Evolutionary conservation across 37 sponge, comb jelly and placozoan genomes (phyloP).

Genomic region (Agelas oroides): DNA sequence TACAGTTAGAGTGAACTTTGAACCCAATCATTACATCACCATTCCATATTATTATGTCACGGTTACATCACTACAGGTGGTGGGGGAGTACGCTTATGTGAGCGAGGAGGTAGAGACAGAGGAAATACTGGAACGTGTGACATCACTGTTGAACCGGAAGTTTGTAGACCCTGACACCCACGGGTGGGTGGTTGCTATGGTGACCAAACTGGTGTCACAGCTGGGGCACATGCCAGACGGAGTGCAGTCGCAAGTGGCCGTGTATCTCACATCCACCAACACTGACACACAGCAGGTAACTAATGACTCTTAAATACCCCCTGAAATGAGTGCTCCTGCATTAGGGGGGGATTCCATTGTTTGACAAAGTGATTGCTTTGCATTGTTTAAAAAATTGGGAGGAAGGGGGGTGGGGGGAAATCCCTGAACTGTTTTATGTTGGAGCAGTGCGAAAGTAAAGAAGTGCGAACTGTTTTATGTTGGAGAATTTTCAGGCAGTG

Average conservation of each 20-base stretch:
- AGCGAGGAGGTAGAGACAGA: slow-evolving; percentile 62
- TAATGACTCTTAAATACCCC: not conserved
- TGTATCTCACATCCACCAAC: slow-evolving; percentile 49
- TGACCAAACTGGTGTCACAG: slow-evolving; percentile 71
- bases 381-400: too few species aligned
- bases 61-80: slow-evolving; percentile 72
- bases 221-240: slow-evolving; percentile 59
- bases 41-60: too few species aligned
- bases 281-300: slow-evolving; percentile 86
- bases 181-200: slow-evolving; percentile 68
- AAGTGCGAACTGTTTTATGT: too few species aligned
- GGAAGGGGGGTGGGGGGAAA: too few species aligned
- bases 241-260: slow-evolving; percentile 46
- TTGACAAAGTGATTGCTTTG: not conserved
- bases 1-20: too few species aligned
- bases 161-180: slow-evolving; percentile 58
- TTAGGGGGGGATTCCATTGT: not conserved
- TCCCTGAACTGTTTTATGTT: too few species aligned
- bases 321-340: too few species aligned
- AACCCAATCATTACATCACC: too few species aligned
- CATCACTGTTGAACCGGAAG: slow-evolving; percentile 41
- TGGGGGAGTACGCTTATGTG: slow-evolving; percentile 80
- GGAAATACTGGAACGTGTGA: slow-evolving; percentile 66
- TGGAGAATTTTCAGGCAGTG: too few species aligned
- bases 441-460: too few species aligned